These are phyloP conservation scores for Spea multiplicata DNA, from an alignment of 2,113 vertebrate genomes.

Conservation along the genomic window DNA sequence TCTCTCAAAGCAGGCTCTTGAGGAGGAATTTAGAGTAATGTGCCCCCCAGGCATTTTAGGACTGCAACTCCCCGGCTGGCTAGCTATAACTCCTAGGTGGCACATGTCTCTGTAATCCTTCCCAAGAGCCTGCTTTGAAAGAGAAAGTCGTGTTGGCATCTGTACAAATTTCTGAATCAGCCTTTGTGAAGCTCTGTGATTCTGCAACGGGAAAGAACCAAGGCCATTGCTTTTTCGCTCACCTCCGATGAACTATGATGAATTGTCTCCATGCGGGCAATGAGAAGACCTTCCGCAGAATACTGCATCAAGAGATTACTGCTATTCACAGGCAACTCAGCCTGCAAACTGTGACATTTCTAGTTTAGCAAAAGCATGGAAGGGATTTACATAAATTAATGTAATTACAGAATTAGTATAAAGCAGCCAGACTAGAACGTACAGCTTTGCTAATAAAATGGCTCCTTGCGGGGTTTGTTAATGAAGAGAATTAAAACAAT, in stretches of 20 bases:
- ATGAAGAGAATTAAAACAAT: conserved; percentile 37
- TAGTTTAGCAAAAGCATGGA: not conserved
- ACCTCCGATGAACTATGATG: not conserved
- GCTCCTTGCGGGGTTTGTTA: conserved; percentile 37
- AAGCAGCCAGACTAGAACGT: conserved; percentile 32
- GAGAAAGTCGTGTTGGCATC: no score
- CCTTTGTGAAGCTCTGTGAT: no score
- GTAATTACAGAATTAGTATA: conserved; percentile 40
- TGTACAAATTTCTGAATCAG: no score
- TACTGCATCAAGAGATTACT: conserved; percentile 1
- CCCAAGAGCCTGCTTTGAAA: no score
- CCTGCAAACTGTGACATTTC: conserved; percentile 9
- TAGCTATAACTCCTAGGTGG: no score
- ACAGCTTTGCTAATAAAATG: conserved; percentile 21
- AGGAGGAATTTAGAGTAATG: no score
- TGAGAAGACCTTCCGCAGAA: not conserved
- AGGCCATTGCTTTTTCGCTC: not conserved
- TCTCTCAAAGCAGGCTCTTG: no score
- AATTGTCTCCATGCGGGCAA: no score
- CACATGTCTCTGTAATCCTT: no score
- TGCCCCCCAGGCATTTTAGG: no score
- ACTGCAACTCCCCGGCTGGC: no score
- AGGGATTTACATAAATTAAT: conserved; percentile 42
- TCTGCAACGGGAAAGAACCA: not conserved
- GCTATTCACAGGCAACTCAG: not conserved